Conservation (phyloP, 1,140 invertebrate genomes). For the Leptopilina boulardi region DNA sequence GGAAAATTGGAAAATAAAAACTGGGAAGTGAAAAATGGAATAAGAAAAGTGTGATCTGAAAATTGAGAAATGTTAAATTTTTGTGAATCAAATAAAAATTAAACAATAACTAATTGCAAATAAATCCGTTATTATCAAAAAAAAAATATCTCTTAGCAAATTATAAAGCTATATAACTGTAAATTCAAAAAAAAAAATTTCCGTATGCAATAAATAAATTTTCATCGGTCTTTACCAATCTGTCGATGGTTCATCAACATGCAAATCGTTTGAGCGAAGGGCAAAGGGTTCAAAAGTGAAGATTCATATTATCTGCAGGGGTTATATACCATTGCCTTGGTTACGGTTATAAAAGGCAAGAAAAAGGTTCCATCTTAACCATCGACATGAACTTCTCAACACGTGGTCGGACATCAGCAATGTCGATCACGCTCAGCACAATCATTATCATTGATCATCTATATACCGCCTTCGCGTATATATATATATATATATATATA, state of each 20-base stretch:
- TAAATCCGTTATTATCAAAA: not conserved
- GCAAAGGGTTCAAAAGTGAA: slow-evolving; percentile 44
- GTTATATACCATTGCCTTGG: slow-evolving; percentile 44
- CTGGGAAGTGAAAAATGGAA: no score
- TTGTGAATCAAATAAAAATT: no score
- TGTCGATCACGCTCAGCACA: slow-evolving; percentile 66
- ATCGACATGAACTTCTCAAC: slow-evolving; percentile 54
- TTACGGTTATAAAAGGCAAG: slow-evolving; percentile 46
- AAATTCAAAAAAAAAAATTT: not conserved
- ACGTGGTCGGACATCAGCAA: slow-evolving; percentile 61
- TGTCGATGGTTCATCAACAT: slow-evolving; percentile 50
- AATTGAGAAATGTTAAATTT: no score
- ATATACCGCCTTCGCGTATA: slow-evolving; percentile 55
- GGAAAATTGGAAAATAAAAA: no score
- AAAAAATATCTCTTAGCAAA: no score
- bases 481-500: slow-evolving; percentile 47
- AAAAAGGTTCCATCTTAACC: slow-evolving; percentile 50
- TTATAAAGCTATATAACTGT: no score
- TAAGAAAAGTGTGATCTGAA: no score
- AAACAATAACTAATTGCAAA: no score
- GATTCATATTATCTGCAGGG: slow-evolving; percentile 51
- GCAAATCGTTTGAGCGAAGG: slow-evolving; percentile 46
- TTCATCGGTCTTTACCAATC: slow-evolving; percentile 2
- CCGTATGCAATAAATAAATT: not conserved
- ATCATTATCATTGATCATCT: slow-evolving; percentile 69